Base-by-base conservation (phyloP, 2,797 vertebrate genomes). In the Nannoperca australis region DNA sequence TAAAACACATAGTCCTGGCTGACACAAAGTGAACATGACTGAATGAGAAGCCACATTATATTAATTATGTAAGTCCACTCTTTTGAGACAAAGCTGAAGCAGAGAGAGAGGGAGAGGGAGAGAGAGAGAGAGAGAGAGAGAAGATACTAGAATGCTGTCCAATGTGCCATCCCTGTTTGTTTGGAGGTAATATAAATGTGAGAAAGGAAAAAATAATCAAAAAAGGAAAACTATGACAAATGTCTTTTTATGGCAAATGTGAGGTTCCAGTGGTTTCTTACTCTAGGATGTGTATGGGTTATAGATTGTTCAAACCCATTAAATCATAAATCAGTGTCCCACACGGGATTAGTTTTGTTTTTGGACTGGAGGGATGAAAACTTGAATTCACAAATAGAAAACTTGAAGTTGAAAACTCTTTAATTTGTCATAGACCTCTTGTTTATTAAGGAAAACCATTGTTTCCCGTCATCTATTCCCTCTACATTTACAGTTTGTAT, bases 41-140 rank as follows among this genome's bases (percentile, higher is more conserved):
- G 90, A 90, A 92, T 91, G 88, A 93, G 93, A 94, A 92, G 92
- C 85, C 91, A 91, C 90, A 90, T 93, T 91, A 76, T 93, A 95
- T 95, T 95, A 95, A 95, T 95, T 95, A 95, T 94, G 94, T 91
- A 95, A 92, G 89, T 80, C 63, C 73, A 50, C 78, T 93, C 87
- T 89, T 93, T 92, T 87, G 81, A 92, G 89, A 86, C 86, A 80
- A 84, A 82, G 88, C 87, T 77, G 87, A 69, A 72, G 77, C 81
- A 82, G 76, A 83, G 85, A 61, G 56, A 30, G 38, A 55, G 53
- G 79, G 75, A 27, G 24, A 27, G 24, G 2, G 24, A 27, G 24
- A 27, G 24, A 27, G 24, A 27, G 24, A 27, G 24, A 27, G 24
- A 27, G 24, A 27, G 24, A 27, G 24, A 27, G 24, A 27, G 24